Base-by-base conservation (phyloP, 2,113 vertebrate genomes). In the Zeus faber region DNA sequence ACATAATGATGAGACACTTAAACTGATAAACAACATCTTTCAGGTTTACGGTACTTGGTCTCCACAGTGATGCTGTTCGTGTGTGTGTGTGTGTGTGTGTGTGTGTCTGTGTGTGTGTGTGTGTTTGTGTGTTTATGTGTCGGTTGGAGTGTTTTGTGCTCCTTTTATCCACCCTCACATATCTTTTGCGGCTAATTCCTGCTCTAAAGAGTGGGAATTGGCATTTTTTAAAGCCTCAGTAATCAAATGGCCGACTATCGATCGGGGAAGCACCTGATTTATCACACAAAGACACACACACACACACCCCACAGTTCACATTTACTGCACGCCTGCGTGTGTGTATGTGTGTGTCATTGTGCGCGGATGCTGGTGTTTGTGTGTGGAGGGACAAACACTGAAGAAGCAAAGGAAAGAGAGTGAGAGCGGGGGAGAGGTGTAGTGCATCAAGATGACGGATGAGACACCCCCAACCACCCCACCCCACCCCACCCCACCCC, bases 1-100 rank as follows among this genome's bases (percentile, higher is more conserved):
- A 76, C 69, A 67, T 79, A 66, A 70, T 3, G 54, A 69, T 70
- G 65, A 76, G 65, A 62, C 51, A 14, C 58, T 61, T 58, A 40
- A 20, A 24, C 27, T 55, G 21, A n/a, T n/a, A n/a, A n/a, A n/a
- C n/a, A n/a, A n/a, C n/a, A n/a, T n/a, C n/a, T n/a, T n/a, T n/a
- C n/a, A n/a, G n/a, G n/a, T n/a, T n/a, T n/a, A n/a, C n/a, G n/a
- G n/a, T n/a, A n/a, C n/a, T n/a, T n/a, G n/a, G n/a, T n/a, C n/a
- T n/a, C n/a, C n/a, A n/a, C n/a, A n/a, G n/a, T n/a, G n/a, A 11
- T 22, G 11, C 2, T 4, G 27, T 29, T 4, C 7, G 27, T 39
- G 35, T 39, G 35, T 39, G 35, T 39, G 35, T 39, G 35, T 39
- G 35, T 35, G 35, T 7, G 6, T 9, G 16, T 39, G 10, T 26